Conservation (phyloP, 2,113 vertebrate genomes). For the Ceyx cyanopectus region DNA sequence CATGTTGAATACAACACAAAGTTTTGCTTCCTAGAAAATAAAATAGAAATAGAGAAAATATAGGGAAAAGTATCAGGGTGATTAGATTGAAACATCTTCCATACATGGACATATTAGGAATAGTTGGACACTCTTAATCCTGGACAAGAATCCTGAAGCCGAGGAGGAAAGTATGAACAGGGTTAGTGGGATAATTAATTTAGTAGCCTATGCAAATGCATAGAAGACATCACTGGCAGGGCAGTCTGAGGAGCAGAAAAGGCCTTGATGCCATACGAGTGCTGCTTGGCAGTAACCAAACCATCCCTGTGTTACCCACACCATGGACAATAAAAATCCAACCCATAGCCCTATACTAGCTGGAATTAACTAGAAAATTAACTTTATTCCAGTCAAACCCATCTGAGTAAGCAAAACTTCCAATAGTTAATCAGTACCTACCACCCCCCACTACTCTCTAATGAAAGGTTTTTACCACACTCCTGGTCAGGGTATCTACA, state of each 20-base stretch:
- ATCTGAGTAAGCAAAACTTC: not conserved
- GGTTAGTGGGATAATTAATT: not conserved
- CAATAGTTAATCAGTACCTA: not conserved
- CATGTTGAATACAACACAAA: not conserved
- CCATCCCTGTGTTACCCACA: not conserved
- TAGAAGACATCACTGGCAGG: not conserved
- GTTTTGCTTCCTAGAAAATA: not conserved
- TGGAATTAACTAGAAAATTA: not conserved
- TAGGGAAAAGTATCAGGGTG: not conserved
- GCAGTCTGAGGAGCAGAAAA: not conserved
- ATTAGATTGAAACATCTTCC: not conserved
- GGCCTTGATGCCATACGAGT: not conserved
- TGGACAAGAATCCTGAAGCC: not conserved
- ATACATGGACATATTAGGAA: not conserved
- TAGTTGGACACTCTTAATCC: not conserved
- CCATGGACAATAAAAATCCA: not conserved
- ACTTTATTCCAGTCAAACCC: not conserved
- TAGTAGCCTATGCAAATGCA: not conserved
- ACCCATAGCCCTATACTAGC: not conserved
- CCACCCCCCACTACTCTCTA: not conserved
- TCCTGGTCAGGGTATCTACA: not conserved
- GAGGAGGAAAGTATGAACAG: not conserved
- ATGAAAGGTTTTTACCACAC: not conserved
- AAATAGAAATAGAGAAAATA: not conserved
- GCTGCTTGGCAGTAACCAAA: not conserved